These are phyloP conservation scores for Mayetiola destructor DNA, from an alignment of 2,888 invertebrate genomes.

Conservation along the genomic window DNA sequence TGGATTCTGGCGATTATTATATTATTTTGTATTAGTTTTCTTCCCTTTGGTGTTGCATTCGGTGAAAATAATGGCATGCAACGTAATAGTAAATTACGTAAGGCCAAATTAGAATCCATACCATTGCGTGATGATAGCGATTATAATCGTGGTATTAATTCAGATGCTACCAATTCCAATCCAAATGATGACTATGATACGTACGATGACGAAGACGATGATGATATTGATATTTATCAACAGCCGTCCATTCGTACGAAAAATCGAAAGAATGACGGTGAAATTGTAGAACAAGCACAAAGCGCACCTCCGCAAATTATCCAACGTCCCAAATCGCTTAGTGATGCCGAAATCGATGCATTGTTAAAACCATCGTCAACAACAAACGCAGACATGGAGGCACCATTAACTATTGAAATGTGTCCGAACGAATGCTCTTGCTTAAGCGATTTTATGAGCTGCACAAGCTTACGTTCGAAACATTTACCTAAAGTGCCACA, in stretches of 20 bases:
- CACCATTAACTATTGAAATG: slow-evolving; percentile 4
- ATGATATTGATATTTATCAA: neutral
- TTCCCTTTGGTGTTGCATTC: slow-evolving; percentile 9
- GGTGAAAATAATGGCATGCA: neutral
- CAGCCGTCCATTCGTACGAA: neutral
- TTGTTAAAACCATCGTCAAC: neutral
- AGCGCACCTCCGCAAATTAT: slow-evolving; percentile 6
- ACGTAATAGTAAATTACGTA: neutral
- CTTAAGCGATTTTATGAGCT: slow-evolving; percentile 58
- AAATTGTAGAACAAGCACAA: slow-evolving; percentile 9
- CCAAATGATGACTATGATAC: neutral
- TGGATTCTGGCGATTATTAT: slow-evolving; percentile 2
- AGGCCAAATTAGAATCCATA: neutral
- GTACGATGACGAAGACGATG: neutral
- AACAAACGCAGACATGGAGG: slow-evolving; percentile 3
- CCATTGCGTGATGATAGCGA: slow-evolving; percentile 5
- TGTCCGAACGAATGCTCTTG: slow-evolving; percentile 58
- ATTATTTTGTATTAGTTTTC: slow-evolving; percentile 9
- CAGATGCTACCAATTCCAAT: neutral
- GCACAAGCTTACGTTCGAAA: slow-evolving; percentile 53
- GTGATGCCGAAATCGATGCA: neutral
- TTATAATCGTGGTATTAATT: neutral
- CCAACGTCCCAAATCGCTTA: slow-evolving; percentile 5
- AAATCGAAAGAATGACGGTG: neutral
- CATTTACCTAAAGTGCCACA: slow-evolving; percentile 58